Base-by-base conservation (phyloP, 2,888 invertebrate genomes). In the Boloria selene region DNA sequence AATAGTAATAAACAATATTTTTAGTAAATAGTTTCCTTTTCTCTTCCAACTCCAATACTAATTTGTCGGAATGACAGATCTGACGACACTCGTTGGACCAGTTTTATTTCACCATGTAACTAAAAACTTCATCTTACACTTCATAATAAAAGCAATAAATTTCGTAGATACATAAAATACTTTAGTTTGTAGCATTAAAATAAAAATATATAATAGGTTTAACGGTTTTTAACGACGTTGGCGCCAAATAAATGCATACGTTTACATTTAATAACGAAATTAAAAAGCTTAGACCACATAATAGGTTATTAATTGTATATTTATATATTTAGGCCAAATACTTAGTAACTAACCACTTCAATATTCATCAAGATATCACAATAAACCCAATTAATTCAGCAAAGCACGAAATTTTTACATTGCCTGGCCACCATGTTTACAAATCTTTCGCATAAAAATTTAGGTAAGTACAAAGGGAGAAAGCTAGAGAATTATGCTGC, bases 181-280 rank as follows among this genome's bases (percentile, higher is more conserved):
- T 31, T 53, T 26, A 16, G 47, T 62, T 65, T 65, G 61, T 61
- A 31, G 61, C 55, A 66, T 63, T 58, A 67, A 67, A 69, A 77
- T 72, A 68, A 69, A 70, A 72, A 22, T 22, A 22, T 75, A 78
- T 66, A 74, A 75, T 18, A 72, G 71, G 73, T 76, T 75, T 89
- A 92, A 92, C 91, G 92, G 92, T 89, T 85, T 88, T 85, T 84
- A 74, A 79, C 79, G 80, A 80, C 88, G 85, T 92, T 92, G 92
- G 92, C 92, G 92, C 92, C 90, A 92, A 92, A 89, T 88, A 91
- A 80, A 81, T 90, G 91, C 88, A 87, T 91, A 91, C 92, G 92
- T 91, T 91, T 87, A 82, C 90, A 85, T 80, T 75, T 68, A 65
- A 70, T 68, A 66, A 65, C 64, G 63, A 67, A 73, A 68, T 71